Percentiles rank a stretch among this genome's conserved stretches.
Conservation (phyloP, 2,113 vertebrate genomes). For the Eurystomus gularis region DNA sequence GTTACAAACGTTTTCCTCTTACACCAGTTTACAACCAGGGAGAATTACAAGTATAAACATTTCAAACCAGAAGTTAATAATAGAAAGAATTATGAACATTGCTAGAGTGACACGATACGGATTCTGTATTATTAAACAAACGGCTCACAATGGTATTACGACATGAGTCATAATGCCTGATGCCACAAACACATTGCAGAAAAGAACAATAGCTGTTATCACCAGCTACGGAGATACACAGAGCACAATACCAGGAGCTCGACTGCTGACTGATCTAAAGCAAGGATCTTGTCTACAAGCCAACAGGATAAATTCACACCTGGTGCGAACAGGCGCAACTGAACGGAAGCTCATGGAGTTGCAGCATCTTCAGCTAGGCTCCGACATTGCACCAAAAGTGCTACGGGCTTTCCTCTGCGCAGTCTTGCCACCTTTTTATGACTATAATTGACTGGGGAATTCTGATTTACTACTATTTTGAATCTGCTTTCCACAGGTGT, state of each 20-base stretch:
- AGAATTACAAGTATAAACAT: constrained; percentile 20
- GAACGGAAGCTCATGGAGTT: background rate
- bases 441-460: background rate
- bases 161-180: constrained; percentile 47
- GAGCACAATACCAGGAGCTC: background rate
- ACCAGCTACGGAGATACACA: background rate
- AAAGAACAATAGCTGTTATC: constrained; percentile 45
- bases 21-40: background rate
- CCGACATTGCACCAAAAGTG: background rate
- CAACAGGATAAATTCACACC: background rate
- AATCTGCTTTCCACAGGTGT: background rate
- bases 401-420: background rate
- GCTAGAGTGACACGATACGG: background rate
- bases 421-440: background rate
- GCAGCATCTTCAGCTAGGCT: background rate
- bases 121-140: constrained; percentile 53
- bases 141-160: constrained; percentile 27
- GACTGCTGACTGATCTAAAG: background rate
- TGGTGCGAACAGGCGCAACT: background rate
- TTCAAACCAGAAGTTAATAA: constrained; percentile 42
- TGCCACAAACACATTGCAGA: background rate
- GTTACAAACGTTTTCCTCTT: background rate
- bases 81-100: constrained; percentile 27
- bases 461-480: background rate
- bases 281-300: background rate